Percentiles rank a stretch among this genome's conserved stretches.
phyloP scores from a whole-genome alignment of 2,113 vertebrate species.

The Manacus vitellinus region DNA sequence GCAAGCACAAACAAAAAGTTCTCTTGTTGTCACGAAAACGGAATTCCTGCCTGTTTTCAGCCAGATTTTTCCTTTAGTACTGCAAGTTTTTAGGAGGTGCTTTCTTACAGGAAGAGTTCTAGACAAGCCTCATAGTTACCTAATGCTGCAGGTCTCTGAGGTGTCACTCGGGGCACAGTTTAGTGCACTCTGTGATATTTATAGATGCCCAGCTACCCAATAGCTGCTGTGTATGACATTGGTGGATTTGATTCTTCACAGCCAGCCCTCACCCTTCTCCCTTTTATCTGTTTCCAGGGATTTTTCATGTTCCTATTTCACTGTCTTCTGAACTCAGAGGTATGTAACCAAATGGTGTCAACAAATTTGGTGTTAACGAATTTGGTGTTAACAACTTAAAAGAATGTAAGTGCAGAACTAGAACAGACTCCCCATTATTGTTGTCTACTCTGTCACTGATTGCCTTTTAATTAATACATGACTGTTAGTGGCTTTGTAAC shows the following conservation, averaged over 20 bases:
- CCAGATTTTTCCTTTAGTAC: neutral
- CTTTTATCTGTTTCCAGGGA: conserved; percentile 75
- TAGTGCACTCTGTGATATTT: neutral
- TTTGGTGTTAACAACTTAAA: neutral
- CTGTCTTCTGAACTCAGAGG: conserved; percentile 98
- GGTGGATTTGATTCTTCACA: neutral
- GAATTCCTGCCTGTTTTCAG: neutral
- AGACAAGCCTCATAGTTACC: neutral
- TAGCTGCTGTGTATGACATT: neutral
- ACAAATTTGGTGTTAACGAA: too few relatives aligned
- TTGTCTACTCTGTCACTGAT: neutral
- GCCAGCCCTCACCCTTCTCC: neutral
- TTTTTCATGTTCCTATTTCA: conserved; percentile 99
- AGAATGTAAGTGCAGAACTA: neutral
- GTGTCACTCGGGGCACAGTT: neutral
- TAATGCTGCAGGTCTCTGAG: neutral
- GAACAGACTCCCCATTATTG: neutral
- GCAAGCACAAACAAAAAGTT: neutral
- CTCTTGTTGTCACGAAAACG: neutral
- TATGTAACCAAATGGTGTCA: conserved; percentile 40
- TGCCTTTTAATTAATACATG: neutral
- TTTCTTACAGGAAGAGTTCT: neutral
- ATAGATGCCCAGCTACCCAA: neutral
- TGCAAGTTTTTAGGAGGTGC: neutral
- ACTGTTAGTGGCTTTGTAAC: neutral